phyloP scores from a whole-genome alignment of 2,888 invertebrate genomes.

The Lithophane semibrunnea region DNA sequence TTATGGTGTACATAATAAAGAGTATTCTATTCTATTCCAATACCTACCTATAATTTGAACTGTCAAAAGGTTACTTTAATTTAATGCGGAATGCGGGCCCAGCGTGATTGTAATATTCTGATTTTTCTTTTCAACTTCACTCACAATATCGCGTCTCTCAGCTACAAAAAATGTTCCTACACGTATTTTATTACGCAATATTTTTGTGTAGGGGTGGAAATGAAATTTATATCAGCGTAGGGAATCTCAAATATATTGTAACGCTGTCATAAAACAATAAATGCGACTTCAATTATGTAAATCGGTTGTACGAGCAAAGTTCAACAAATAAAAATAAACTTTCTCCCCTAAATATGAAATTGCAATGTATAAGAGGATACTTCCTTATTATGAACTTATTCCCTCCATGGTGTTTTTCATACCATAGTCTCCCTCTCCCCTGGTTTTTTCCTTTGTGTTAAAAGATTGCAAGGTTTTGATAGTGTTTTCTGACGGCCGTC shows the following conservation, averaged over 20 bases:
- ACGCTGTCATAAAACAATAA: constrained; percentile 65
- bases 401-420: constrained; percentile 64
- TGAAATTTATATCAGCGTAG: constrained; percentile 57
- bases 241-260: constrained; percentile 59
- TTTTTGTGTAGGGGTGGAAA: constrained; percentile 55
- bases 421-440: constrained; percentile 64
- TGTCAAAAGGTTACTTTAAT: background rate
- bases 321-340: constrained; percentile 65
- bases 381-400: constrained; percentile 68
- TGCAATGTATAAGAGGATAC: constrained; percentile 65
- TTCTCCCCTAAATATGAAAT: constrained; percentile 67
- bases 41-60: background rate
- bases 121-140: constrained; percentile 47
- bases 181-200: constrained; percentile 52
- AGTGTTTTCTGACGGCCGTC: constrained; percentile 48
- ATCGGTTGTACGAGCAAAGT: constrained; percentile 62
- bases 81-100: constrained; percentile 5
- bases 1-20: too few relatives aligned
- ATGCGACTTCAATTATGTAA: constrained; percentile 67
- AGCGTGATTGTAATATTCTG: constrained; percentile 26
- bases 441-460: constrained; percentile 57
- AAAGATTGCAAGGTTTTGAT: constrained; percentile 63
- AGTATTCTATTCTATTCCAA: too few relatives aligned
- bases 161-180: constrained; percentile 26
- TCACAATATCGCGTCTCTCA: constrained; percentile 29